These are phyloP conservation scores for Hemichromis elongatus DNA, from an alignment of 2,113 vertebrate genomes.

Conservation along the genomic window DNA sequence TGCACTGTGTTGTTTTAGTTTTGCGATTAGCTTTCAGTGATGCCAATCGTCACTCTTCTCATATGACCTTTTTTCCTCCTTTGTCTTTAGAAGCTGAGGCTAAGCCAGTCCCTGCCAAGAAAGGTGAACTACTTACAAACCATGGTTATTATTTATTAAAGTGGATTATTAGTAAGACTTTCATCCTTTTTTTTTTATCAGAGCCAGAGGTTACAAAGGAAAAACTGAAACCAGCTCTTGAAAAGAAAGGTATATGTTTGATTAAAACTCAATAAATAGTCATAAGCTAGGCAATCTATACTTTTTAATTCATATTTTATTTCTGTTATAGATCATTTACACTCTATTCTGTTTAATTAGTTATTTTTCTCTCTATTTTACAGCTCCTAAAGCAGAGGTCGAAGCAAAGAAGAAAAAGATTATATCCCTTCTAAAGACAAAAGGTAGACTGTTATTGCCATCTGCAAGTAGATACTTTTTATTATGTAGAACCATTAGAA, in stretches of 20 bases:
- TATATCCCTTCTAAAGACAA: constrained; percentile 31
- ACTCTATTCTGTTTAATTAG: background rate
- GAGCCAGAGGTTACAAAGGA: constrained; percentile 11
- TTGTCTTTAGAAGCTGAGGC: constrained; percentile 23
- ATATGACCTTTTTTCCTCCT: background rate
- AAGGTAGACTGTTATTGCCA: constrained; percentile 25
- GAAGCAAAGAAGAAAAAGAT: constrained; percentile 7
- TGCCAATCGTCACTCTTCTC: background rate
- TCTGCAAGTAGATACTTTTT: background rate
- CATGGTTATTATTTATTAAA: background rate
- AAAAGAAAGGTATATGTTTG: constrained; percentile 30
- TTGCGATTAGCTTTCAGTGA: background rate
- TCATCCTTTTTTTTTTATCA: background rate
- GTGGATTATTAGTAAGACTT: background rate
- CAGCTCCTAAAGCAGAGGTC: constrained; percentile 16
- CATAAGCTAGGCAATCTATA: background rate
- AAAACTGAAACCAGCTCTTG: constrained; percentile 7
- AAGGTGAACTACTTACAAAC: constrained; percentile 9
- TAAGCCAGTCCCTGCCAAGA: constrained; percentile 13
- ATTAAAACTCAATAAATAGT: background rate
- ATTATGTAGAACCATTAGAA: background rate
- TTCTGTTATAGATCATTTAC: background rate
- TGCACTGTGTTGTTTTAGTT: background rate
- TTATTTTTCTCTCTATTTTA: background rate
- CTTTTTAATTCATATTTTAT: background rate